Conservation (phyloP, 2,113 vertebrate genomes). For the Entelurus aequoreus region DNA sequence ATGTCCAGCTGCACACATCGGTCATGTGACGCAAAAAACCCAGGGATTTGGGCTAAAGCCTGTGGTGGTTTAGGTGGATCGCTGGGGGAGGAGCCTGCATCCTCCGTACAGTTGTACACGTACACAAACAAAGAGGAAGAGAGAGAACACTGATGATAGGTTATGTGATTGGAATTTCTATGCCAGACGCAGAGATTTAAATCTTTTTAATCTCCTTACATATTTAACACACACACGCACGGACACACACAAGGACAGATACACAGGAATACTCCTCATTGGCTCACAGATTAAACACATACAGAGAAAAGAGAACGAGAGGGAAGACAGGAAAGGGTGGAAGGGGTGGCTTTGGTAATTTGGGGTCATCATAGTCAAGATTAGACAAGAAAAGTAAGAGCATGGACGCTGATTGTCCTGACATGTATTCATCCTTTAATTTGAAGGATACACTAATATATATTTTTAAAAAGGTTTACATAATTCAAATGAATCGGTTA, state of each 20-base stretch:
- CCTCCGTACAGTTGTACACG: constrained; percentile 35
- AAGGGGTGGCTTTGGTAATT: constrained; percentile 21
- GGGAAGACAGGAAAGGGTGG: neutral
- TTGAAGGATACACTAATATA: too few species aligned
- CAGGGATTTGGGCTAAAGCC: constrained; percentile 78
- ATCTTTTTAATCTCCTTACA: constrained; percentile 89
- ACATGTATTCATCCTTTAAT: too few species aligned
- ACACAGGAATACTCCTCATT: constrained; percentile 51
- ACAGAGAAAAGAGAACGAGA: constrained; percentile 35
- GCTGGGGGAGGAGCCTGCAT: constrained; percentile 62
- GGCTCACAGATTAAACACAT: constrained; percentile 52
- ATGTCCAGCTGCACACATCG: constrained; percentile 68
- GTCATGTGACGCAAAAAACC: constrained; percentile 64
- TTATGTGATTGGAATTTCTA: constrained; percentile 85
- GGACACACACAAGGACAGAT: constrained; percentile 22
- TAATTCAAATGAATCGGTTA: neutral
- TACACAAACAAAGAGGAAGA: constrained; percentile 53
- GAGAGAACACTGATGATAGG: constrained; percentile 55
- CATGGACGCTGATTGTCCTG: neutral
- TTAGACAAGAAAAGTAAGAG: constrained; percentile 27
- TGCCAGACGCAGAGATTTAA: constrained; percentile 88
- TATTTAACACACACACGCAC: constrained; percentile 75
- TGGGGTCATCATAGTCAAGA: constrained; percentile 45
- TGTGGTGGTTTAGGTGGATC: constrained; percentile 75
- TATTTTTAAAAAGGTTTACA: neutral